Percentiles rank a stretch among this genome's conserved stretches.
Conservation (phyloP, 2,113 vertebrate genomes). For the Triplophysa siluroides region DNA sequence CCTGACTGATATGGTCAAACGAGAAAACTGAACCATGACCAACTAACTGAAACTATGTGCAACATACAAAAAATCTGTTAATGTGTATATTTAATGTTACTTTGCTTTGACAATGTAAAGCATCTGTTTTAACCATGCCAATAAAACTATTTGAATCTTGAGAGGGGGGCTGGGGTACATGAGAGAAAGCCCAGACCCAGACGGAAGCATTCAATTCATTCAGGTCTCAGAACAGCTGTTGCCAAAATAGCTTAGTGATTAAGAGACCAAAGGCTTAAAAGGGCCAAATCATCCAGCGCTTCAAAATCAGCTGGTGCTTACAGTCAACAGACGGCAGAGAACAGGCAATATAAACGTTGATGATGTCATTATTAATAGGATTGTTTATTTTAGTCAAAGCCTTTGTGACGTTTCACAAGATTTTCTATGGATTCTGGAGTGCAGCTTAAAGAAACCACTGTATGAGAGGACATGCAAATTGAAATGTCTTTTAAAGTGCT, state of each 20-base stretch:
- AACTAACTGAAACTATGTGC: no score
- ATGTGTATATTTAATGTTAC: no score
- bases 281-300: slow-evolving; percentile 41
- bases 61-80: no score
- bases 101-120: background rate
- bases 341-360: slow-evolving; percentile 4
- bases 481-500: background rate
- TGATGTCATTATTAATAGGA: slow-evolving; percentile 32
- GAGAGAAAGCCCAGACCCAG: slow-evolving; percentile 40
- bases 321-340: slow-evolving; percentile 31
- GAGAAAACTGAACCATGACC: no score
- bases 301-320: slow-evolving; percentile 18
- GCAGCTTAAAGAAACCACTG: background rate
- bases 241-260: slow-evolving; percentile 49
- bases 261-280: slow-evolving; percentile 51
- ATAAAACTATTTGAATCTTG: slow-evolving; percentile 6
- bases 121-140: background rate
- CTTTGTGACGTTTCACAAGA: background rate
- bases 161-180: background rate
- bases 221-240: slow-evolving; percentile 49
- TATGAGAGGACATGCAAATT: background rate
- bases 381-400: background rate
- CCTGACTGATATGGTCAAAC: no score
- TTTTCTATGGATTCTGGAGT: background rate
- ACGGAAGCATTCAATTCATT: slow-evolving; percentile 54